phyloP scores from a whole-genome alignment of 2,888 invertebrate genomes.

The Conistra vaccinii region DNA sequence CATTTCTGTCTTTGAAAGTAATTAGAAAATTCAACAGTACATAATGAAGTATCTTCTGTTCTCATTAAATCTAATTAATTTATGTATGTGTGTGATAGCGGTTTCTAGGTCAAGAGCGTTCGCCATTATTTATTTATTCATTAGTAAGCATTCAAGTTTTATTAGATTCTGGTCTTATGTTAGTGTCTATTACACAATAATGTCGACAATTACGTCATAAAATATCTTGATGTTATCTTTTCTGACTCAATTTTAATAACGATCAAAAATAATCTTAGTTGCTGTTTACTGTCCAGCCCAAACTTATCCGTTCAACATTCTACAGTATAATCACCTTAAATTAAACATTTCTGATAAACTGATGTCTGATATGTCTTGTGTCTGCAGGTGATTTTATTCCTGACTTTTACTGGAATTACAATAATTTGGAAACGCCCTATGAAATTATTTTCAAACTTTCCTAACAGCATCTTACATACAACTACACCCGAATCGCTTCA shows the following conservation, averaged over 20 bases:
- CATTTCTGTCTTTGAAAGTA: background rate
- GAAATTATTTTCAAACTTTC: background rate
- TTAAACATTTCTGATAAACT: too few species aligned
- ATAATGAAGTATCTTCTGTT: background rate
- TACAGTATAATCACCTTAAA: background rate
- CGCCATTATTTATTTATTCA: constrained; percentile 42
- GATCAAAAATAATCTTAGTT: background rate
- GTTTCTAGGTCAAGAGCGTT: constrained; percentile 48
- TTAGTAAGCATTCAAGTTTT: constrained; percentile 1
- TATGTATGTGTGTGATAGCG: background rate
- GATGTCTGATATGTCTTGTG: too few species aligned
- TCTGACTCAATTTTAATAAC: background rate
- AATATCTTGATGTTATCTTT: constrained; percentile 14
- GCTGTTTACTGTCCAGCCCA: background rate
- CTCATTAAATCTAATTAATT: constrained; percentile 17
- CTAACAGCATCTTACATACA: background rate
- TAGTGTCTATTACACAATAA: background rate
- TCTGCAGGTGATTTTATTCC: background rate
- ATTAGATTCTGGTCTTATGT: constrained; percentile 9
- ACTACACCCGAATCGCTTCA: too few species aligned
- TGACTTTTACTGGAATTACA: background rate
- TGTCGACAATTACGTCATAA: constrained; percentile 32
- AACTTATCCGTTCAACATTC: background rate
- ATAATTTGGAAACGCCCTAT: too few species aligned
- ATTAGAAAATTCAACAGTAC: background rate